phyloP scores from a whole-genome alignment of 2,113 vertebrate genomes.

The Pogonocichla stellata region DNA sequence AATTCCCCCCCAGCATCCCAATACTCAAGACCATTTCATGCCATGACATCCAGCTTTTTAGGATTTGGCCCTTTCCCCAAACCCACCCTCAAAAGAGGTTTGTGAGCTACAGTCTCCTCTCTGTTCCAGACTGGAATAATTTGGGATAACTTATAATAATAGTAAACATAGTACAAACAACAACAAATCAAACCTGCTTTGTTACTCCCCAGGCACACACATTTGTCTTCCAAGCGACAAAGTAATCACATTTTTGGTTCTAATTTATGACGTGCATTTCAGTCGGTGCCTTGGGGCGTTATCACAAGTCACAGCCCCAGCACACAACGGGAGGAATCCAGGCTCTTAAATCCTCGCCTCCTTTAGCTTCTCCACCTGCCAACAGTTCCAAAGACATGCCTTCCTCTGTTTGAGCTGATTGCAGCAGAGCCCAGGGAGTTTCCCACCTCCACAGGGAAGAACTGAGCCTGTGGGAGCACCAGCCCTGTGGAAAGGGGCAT shows the following conservation, averaged over 20 bases:
- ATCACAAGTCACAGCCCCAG: constrained; percentile 51
- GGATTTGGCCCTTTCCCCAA: not conserved
- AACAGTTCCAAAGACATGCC: not conserved
- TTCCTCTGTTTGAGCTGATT: not conserved
- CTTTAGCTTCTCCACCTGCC: constrained; percentile 44
- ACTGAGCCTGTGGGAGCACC: not conserved
- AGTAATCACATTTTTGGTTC: constrained; percentile 69
- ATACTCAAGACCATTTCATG: not conserved
- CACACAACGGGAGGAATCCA: not conserved
- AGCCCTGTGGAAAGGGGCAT: fast-evolving
- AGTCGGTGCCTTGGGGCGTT: constrained; percentile 33
- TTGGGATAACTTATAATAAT: constrained; percentile 63
- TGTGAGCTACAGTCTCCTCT: not conserved
- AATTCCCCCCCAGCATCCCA: not conserved
- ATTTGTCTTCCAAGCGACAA: constrained; percentile 65
- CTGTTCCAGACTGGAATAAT: constrained; percentile 11
- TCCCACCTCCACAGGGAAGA: not conserved
- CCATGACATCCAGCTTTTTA: not conserved
- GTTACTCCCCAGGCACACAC: constrained; percentile 57
- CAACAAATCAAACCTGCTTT: constrained; percentile 66
- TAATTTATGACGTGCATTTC: constrained; percentile 65
- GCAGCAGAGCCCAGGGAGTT: not conserved
- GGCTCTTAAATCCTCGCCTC: constrained; percentile 60
- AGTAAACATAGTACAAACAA: constrained; percentile 61
- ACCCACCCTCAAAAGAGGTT: not conserved